Evolutionary conservation across 2,113 vertebrate species (phyloP).

Genomic region (Noctilio leporinus): DNA sequence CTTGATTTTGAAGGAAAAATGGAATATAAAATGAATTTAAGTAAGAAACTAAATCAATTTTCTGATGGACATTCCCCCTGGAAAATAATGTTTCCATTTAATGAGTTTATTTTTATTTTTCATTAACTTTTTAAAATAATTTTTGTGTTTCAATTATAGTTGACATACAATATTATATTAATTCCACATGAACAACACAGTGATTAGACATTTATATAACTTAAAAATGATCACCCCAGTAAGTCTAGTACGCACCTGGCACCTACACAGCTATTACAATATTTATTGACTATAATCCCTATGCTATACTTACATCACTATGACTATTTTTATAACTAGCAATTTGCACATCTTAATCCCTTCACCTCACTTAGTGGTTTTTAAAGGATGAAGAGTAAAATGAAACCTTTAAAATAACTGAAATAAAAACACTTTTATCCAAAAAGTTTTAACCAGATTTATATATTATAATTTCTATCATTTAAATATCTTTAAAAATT

Average conservation of each 20-base stretch:
- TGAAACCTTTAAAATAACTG: not conserved
- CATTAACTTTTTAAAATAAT: not conserved
- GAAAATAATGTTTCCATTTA: not conserved
- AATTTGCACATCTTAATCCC: not conserved
- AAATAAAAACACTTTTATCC: not conserved
- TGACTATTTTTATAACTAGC: not conserved
- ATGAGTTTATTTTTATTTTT: not conserved
- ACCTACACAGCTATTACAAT: not conserved
- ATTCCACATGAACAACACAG: not conserved
- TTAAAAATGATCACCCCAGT: not conserved
- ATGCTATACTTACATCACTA: not conserved
- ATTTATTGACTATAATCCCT: not conserved
- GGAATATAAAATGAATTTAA: not conserved
- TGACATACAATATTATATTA: not conserved
- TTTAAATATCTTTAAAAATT: not conserved
- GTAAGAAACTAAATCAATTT: not conserved
- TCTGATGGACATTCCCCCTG: not conserved
- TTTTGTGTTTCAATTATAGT: not conserved
- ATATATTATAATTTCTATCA: not conserved
- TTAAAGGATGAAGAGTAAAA: not conserved
- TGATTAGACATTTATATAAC: not conserved
- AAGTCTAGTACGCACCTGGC: not conserved
- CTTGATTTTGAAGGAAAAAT: not conserved
- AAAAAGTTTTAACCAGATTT: not conserved
- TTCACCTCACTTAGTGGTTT: not conserved